A percentile compares a stretch with the other conserved stretches of the same genome.
These are phyloP conservation scores for Ladona fulva DNA, from an alignment of 1,140 invertebrate genomes.

Conservation along the genomic window DNA sequence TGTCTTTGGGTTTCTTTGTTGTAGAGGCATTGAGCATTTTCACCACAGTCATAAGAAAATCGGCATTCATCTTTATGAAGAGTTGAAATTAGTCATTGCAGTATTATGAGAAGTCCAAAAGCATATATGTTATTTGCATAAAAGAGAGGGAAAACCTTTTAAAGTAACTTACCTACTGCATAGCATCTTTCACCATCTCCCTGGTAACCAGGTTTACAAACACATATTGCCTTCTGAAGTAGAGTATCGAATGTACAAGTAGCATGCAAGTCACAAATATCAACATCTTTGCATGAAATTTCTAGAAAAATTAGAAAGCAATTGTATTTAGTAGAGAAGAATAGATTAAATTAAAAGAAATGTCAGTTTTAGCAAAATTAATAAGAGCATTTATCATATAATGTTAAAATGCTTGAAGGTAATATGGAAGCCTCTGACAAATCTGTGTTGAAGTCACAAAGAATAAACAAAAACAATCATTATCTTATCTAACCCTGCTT, in stretches of 20 bases:
- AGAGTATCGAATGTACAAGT: conserved; percentile 57
- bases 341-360: too few species aligned
- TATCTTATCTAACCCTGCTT: too few species aligned
- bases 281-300: conserved; percentile 52
- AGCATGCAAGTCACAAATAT: conserved; percentile 67
- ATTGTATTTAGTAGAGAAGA: not conserved
- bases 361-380: too few species aligned
- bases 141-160: not conserved
- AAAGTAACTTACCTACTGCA: conserved; percentile 38
- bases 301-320: conserved; percentile 35
- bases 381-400: too few species aligned
- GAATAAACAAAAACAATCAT: too few species aligned
- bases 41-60: conserved; percentile 24
- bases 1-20: conserved; percentile 13
- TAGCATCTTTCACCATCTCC: conserved; percentile 68
- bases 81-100: not conserved
- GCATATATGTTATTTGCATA: not conserved
- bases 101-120: not conserved
- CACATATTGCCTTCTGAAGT: conserved; percentile 55
- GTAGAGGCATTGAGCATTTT: conserved; percentile 24
- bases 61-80: conserved; percentile 33
- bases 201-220: conserved; percentile 67
- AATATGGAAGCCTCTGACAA: too few species aligned
- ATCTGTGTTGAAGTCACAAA: too few species aligned
- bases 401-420: too few species aligned